Evolutionary conservation across 2,113 vertebrate species (phyloP).

Genomic region (Forbesichthys agassizii): DNA sequence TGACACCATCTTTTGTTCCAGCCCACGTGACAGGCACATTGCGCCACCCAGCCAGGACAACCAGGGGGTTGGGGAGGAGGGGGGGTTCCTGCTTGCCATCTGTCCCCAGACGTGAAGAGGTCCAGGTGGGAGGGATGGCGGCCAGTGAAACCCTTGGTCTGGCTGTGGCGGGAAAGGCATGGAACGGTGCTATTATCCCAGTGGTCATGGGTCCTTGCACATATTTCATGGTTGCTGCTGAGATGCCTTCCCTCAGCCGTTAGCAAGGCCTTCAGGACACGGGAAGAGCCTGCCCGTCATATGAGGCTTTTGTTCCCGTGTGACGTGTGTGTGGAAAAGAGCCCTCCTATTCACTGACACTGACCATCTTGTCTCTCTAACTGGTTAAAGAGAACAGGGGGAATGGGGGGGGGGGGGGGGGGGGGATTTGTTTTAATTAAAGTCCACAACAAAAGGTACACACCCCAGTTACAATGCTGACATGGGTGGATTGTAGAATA

Average conservation of each 20-base stretch:
- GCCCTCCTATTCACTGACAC: slow-evolving; percentile 24
- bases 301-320: slow-evolving; percentile 61
- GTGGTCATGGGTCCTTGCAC: slow-evolving; percentile 76
- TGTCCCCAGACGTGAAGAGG: slow-evolving; percentile 57
- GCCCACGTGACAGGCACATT: slow-evolving; percentile 58
- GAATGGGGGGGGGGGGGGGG: background rate
- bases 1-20: slow-evolving; percentile 60
- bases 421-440: too few species aligned
- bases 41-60: slow-evolving; percentile 49
- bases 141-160: slow-evolving; percentile 45
- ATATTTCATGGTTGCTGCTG: slow-evolving; percentile 73
- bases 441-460: too few species aligned
- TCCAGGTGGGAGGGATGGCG: slow-evolving; percentile 49
- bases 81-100: slow-evolving; percentile 69
- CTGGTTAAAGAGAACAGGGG: slow-evolving; percentile 26
- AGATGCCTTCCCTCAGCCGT: slow-evolving; percentile 68
- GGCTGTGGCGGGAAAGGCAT: background rate
- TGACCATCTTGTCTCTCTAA: slow-evolving; percentile 26
- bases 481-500: background rate
- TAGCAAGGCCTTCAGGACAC: slow-evolving; percentile 52
- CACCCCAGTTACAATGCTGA: background rate
- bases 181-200: slow-evolving; percentile 63
- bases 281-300: slow-evolving; percentile 53
- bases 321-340: slow-evolving; percentile 25
- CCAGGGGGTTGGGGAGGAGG: slow-evolving; percentile 21